phyloP scores from a whole-genome alignment of 1,140 invertebrate genomes.

The Octopus sinensis region DNA sequence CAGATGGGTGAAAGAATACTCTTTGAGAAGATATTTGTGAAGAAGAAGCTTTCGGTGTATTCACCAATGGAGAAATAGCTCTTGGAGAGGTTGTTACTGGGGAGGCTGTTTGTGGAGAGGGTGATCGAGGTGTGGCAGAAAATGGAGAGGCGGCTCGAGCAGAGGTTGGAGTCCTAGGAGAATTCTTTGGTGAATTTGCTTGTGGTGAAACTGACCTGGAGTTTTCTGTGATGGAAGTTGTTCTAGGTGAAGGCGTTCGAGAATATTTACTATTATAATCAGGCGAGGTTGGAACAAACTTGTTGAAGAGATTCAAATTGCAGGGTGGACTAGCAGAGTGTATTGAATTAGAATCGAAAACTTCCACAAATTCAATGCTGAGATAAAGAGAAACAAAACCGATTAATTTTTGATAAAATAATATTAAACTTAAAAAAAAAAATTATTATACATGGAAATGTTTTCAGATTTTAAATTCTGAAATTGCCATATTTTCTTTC shows the following conservation, averaged over 20 bases:
- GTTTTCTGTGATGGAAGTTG: neutral
- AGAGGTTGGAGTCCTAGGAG: too few species aligned
- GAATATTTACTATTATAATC: neutral
- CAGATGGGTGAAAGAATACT: too few species aligned
- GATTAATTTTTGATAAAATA: neutral
- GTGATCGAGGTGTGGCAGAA: neutral
- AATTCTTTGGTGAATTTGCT: too few species aligned
- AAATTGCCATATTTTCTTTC: neutral
- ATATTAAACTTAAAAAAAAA: neutral
- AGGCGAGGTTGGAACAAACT: neutral
- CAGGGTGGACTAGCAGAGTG: neutral
- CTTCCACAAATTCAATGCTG: constrained; percentile 13
- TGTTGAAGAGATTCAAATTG: neutral
- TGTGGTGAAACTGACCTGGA: too few species aligned
- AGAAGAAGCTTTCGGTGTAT: neutral
- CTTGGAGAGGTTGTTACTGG: neutral
- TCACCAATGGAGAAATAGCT: neutral
- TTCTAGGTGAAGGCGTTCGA: neutral
- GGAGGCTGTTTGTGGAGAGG: neutral
- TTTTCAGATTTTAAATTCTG: neutral
- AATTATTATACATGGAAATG: neutral
- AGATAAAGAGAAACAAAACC: neutral
- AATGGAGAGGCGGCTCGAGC: too few species aligned
- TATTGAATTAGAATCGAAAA: neutral
- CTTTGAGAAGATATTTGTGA: neutral